Percentiles rank a stretch among this genome's conserved stretches.
phyloP scores from a whole-genome alignment of 2,797 vertebrate species.

The Numenius phaeopus region DNA sequence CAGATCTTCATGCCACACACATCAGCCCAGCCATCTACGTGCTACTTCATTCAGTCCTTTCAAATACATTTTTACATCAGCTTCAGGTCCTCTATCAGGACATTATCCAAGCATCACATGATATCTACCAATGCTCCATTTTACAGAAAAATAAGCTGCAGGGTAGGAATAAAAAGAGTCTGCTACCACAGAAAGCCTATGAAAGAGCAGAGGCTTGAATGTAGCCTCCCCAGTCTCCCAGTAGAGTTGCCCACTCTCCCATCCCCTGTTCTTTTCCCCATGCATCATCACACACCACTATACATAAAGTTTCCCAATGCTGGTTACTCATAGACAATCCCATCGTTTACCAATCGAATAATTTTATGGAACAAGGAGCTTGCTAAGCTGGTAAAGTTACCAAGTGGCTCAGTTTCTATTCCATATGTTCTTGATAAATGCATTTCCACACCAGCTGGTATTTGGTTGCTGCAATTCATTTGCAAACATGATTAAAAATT shows the following conservation, averaged over 20 bases:
- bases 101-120: neutral
- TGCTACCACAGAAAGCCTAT: neutral
- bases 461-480: slow-evolving; percentile 36
- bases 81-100: neutral
- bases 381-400: neutral
- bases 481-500: slow-evolving; percentile 65
- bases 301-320: neutral
- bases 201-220: neutral
- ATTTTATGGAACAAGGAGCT: neutral
- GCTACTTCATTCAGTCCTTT: neutral
- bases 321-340: neutral
- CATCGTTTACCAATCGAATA: neutral
- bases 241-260: neutral
- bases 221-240: neutral
- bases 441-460: slow-evolving; percentile 35
- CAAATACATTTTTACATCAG: neutral
- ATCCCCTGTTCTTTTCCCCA: neutral
- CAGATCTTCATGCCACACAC: neutral
- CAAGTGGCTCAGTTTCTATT: neutral
- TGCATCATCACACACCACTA: neutral
- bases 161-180: neutral
- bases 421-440: slow-evolving; percentile 20
- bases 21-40: neutral
- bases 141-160: neutral
- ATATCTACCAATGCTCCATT: neutral